Base-by-base conservation (phyloP, 2,113 vertebrate species). In the Rhabdomys dilectus region DNA sequence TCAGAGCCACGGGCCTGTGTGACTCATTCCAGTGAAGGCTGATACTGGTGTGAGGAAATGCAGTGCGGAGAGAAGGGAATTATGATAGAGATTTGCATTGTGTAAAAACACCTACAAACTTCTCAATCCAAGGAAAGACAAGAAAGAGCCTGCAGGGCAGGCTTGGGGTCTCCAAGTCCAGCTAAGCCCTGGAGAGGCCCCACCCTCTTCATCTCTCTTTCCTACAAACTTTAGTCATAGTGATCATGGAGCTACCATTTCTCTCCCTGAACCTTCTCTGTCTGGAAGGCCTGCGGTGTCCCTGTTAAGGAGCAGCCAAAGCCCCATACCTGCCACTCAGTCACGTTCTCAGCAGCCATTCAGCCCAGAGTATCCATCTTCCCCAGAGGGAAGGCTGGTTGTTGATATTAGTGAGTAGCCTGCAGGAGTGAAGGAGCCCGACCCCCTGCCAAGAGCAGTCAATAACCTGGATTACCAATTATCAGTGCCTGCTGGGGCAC, bases 211-310 rank as follows among this genome's bases (percentile, higher is more conserved):
- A 15, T 58, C 45, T 39, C 51, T 42, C 16, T 3, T 58, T 58
- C 58, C 85, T 45, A 19, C 31, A 36, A 21, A 66, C n/a, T 22
- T 64, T 42, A 36, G 60, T 80, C 29, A 16, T 58, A 64, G 66
- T 51, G 36, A 89, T 31, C 13, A 4, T 5, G 0, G 0, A 53
- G 39, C 58, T 5, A 0, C 24, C 1, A 0, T 72, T 29, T 13
- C 89, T 51, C 16, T 53, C 53, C 26, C n/a, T 1, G 15, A 62
- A n/a, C 6, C 7, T 4, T 7, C 0, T 0, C 16, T 82, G n/a
- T 34, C 62, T 5, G 48, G 95, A 15, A 62, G 42, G 78, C 0
- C 0, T 1, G 62, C 2, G 0, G 17, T 62, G 51, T 31, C 29
- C 42, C 75, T 7, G 1, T 48, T 42, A 42, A 45, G 4, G 36